phyloP scores from a whole-genome alignment of 64 coral and sea anemone genomes.

The Acropora yongei region DNA sequence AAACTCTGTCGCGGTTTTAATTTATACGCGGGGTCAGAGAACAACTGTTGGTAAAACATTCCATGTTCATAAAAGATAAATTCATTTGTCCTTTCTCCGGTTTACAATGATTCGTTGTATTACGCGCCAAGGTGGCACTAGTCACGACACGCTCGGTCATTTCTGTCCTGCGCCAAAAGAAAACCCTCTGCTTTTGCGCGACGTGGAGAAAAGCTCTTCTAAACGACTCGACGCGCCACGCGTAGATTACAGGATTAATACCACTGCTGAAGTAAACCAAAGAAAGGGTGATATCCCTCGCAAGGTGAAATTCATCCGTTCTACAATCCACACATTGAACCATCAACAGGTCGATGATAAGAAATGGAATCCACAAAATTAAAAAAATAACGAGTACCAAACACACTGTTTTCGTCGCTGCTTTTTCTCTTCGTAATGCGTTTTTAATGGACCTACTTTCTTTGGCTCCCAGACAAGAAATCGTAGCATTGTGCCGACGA shows the following conservation, averaged over 20 bases:
- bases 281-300: slow-evolving; percentile 39
- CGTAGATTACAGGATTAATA: slow-evolving; percentile 62
- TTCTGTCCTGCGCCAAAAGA: neutral
- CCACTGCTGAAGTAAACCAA: slow-evolving; percentile 62
- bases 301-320: slow-evolving; percentile 25
- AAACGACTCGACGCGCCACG: slow-evolving; percentile 26
- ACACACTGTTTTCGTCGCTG: slow-evolving; percentile 42
- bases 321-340: slow-evolving; percentile 56
- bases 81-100: neutral
- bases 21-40: neutral
- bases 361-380: slow-evolving; percentile 43
- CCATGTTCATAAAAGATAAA: neutral
- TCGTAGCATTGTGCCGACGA: slow-evolving; percentile 6
- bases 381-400: slow-evolving; percentile 37
- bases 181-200: neutral
- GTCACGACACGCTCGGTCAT: neutral
- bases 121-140: neutral
- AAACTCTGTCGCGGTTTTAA: too few species aligned
- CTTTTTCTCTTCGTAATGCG: slow-evolving; percentile 34
- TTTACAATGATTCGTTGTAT: neutral
- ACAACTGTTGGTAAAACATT: neutral
- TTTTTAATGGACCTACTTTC: neutral
- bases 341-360: slow-evolving; percentile 40
- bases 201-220: slow-evolving; percentile 36
- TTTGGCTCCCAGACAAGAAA: neutral